These are phyloP conservation scores for Oncorhynchus tshawytscha DNA, from an alignment of 2,113 vertebrate genomes.

Conservation along the genomic window DNA sequence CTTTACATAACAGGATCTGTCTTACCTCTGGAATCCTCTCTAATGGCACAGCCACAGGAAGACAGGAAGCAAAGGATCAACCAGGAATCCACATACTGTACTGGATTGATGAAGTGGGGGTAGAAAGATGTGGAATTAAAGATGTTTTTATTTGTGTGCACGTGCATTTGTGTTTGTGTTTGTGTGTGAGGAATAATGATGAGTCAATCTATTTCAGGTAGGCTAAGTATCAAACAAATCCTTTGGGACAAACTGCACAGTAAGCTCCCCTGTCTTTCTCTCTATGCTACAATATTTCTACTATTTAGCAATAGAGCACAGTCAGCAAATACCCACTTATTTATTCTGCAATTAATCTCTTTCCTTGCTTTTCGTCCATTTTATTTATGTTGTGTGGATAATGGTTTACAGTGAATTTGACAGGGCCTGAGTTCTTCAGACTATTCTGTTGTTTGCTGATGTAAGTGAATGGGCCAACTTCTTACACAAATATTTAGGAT, in stretches of 20 bases:
- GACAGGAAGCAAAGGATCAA: neutral
- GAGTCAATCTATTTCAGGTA: neutral
- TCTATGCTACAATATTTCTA: neutral
- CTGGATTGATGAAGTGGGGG: neutral
- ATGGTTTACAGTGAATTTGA: conserved; percentile 3
- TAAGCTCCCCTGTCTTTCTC: neutral
- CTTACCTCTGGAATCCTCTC: neutral
- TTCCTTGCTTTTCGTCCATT: neutral
- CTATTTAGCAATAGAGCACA: neutral
- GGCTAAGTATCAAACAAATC: conserved; percentile 10
- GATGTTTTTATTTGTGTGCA: too few species aligned
- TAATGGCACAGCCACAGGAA: conserved; percentile 4
- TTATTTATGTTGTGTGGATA: neutral
- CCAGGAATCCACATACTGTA: neutral
- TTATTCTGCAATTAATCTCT: neutral
- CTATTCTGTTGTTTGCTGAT: neutral
- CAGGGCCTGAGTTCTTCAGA: neutral
- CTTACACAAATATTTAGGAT: neutral
- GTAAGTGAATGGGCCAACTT: neutral
- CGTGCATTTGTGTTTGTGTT: neutral
- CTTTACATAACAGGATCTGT: neutral
- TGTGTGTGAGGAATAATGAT: neutral
- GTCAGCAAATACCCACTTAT: conserved; percentile 13
- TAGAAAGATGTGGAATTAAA: too few species aligned
- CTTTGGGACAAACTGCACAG: neutral